These are phyloP conservation scores for Eulithis prunata DNA, from an alignment of 2,888 invertebrate species.

Conservation along the genomic window DNA sequence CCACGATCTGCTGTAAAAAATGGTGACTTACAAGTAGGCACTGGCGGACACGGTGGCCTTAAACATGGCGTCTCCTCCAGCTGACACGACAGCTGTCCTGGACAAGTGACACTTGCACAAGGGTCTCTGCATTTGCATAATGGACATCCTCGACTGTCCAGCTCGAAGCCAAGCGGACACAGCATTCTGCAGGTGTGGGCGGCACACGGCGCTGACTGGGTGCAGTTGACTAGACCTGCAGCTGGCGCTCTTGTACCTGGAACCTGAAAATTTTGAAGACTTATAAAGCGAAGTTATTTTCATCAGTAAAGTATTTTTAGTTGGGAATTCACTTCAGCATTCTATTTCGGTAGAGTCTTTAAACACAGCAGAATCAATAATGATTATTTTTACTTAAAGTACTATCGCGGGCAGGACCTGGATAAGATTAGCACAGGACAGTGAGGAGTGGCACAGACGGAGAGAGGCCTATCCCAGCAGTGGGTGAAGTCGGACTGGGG, in stretches of 20 bases:
- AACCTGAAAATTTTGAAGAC: constrained; percentile 60
- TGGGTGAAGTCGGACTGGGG: too few relatives aligned
- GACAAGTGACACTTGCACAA: constrained; percentile 90
- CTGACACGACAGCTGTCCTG: constrained; percentile 90
- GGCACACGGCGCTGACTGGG: constrained; percentile 88
- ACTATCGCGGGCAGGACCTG: too few relatives aligned
- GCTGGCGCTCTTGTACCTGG: constrained; percentile 89
- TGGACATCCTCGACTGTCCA: constrained; percentile 88
- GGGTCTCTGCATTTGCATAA: constrained; percentile 93
- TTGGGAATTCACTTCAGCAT: too few relatives aligned
- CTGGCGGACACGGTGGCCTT: constrained; percentile 92
- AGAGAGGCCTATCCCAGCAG: too few relatives aligned
- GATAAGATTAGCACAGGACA: too few relatives aligned
- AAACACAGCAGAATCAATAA: too few relatives aligned
- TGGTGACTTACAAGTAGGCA: constrained; percentile 88
- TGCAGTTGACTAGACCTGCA: constrained; percentile 88
- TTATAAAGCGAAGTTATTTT: too few relatives aligned
- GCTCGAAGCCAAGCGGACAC: constrained; percentile 92
- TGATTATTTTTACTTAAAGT: too few relatives aligned
- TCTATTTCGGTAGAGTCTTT: too few relatives aligned
- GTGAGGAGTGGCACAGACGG: too few relatives aligned
- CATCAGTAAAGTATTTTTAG: too few relatives aligned
- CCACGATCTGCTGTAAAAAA: background rate
- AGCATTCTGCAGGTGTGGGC: constrained; percentile 94
- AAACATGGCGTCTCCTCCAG: constrained; percentile 91